Evolutionary conservation across 2,888 invertebrate species (phyloP).

Genomic region (Poecilobothrus nobilitatus): DNA sequence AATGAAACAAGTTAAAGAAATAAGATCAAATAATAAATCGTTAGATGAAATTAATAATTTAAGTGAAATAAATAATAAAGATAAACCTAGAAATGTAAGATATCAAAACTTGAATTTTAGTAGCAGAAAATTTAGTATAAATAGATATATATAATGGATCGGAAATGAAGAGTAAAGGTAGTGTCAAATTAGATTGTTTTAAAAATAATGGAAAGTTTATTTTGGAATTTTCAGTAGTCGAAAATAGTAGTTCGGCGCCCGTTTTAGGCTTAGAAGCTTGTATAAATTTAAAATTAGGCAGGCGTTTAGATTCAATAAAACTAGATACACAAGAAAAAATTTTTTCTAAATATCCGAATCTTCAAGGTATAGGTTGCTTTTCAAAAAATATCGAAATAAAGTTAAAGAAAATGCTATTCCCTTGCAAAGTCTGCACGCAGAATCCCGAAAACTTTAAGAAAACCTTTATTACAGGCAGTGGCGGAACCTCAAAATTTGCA

Average conservation of each 20-base stretch:
- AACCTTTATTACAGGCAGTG: conserved; percentile 10
- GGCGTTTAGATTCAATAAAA: too few relatives aligned
- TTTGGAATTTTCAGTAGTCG: too few relatives aligned
- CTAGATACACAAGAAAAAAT: too few relatives aligned
- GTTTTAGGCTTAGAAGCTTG: conserved; percentile 11
- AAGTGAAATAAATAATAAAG: too few relatives aligned
- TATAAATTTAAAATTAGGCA: conserved; percentile 8
- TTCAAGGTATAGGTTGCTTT: too few relatives aligned
- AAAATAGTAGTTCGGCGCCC: neutral
- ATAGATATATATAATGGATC: neutral
- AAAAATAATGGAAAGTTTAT: neutral
- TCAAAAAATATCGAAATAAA: conserved; percentile 13
- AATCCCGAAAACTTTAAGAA: conserved; percentile 2
- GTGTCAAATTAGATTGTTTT: too few relatives aligned
- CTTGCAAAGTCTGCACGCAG: conserved; percentile 14
- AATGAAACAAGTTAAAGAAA: too few relatives aligned
- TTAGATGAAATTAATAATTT: too few relatives aligned
- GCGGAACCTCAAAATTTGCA: conserved; percentile 8
- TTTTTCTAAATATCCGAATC: too few relatives aligned
- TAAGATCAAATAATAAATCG: too few relatives aligned
- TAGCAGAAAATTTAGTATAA: neutral
- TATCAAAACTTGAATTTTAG: too few relatives aligned
- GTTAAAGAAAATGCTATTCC: neutral
- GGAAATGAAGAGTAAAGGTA: neutral
- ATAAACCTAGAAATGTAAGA: too few relatives aligned